Evolutionary conservation across 2,113 vertebrate genomes (phyloP), one percentile per base, ranked within the genome.

Genomic region (Sturnira hondurensis): DNA sequence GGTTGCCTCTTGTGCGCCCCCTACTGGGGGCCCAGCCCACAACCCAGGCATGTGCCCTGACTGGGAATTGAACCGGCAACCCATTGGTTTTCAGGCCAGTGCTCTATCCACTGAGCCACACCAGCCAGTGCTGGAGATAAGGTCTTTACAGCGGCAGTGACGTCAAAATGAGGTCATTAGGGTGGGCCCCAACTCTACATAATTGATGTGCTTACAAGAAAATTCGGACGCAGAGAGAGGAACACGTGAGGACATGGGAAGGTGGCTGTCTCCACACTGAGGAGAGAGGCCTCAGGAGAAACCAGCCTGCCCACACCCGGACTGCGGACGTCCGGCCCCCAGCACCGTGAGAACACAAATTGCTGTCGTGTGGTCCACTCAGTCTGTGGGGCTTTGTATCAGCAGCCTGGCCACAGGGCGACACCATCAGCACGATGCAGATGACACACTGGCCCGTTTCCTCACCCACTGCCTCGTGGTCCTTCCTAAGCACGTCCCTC

Each of bases 201-300:
- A 52, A 17, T 26, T 1, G 12, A 5, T 4, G 4, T 67, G 38
- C 1, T 22, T 50, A 20, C 2, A 20, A n/a, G 50, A 54, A 45
- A 16, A 38, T 36, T 22, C 50, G 41, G 76, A 38, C 13, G 28
- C 16, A 45, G 33, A 84, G 9, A 31, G 80, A 45, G 38, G 56
- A 58, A 2, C 45, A 4, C 3, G 20, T 70, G 43, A 28, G 14
- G 41, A 31, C 5, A 4, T 7, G 24, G n/a, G 73, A 52, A 19
- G 31, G 28, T 0, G 3, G 4, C 43, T 7, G 1, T 20, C 56
- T 26, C 0, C 2, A 61, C 33, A 14, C 12, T 28, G 31, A 63
- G 28, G 61, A 63, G 4, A 63, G 28, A 31, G 28, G 28, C 61
- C 28, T 31, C 28, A 63, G 28, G 61, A 63, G 61, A 63, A 63